Evolutionary conservation across 1,140 invertebrate genomes (phyloP).

Genomic region (Proctacanthus coquilletti): DNA sequence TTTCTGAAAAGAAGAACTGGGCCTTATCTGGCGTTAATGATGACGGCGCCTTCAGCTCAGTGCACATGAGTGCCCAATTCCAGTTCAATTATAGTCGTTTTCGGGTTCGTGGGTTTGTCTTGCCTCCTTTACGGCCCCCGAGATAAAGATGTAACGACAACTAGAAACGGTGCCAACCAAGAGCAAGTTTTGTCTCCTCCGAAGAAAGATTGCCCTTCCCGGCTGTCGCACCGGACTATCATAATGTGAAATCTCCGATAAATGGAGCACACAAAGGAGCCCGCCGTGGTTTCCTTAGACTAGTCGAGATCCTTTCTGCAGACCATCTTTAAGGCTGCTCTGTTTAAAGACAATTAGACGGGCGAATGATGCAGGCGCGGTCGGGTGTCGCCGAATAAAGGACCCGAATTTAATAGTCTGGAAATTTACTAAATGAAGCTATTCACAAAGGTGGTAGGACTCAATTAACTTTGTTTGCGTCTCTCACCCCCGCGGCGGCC

Average conservation of each 20-base stretch:
- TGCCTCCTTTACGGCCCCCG: no score
- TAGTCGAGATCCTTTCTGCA: not conserved
- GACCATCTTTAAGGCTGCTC: not conserved
- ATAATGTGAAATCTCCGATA: no score
- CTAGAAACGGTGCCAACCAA: not conserved
- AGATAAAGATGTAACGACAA: no score
- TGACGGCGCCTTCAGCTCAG: constrained; percentile 2
- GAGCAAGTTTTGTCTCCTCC: not conserved
- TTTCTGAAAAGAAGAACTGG: no score
- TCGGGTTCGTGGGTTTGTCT: no score
- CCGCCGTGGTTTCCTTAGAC: not conserved
- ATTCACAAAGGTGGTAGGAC: not conserved
- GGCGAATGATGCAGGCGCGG: not conserved
- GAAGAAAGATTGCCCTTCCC: not conserved
- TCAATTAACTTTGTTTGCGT: constrained; percentile 3
- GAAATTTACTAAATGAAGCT: constrained; percentile 4
- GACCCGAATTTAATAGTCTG: constrained; percentile 3
- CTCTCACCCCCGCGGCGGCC: not conserved
- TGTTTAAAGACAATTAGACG: not conserved
- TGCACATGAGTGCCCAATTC: constrained; percentile 2
- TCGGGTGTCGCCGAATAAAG: not conserved
- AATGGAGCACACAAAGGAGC: not conserved
- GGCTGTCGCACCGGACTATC: no score
- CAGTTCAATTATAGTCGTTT: not conserved
- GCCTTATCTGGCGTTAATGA: no score